Conservation (phyloP, 1,140 invertebrate species). For the Trialeurodes vaporariorum region DNA sequence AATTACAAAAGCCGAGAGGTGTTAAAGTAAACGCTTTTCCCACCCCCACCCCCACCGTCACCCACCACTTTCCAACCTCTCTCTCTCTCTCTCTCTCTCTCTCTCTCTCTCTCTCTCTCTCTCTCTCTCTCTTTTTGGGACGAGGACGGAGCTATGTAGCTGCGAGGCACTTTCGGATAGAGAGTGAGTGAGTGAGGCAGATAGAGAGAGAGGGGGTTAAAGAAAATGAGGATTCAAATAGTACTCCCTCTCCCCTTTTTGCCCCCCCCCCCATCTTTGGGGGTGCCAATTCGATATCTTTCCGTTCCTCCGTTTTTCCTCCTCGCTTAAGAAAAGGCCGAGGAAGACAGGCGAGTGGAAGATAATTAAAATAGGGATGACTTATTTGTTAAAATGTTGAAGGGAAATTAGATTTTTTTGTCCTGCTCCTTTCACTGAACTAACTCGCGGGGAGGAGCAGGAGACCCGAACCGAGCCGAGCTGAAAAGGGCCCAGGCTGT, state of each 20-base stretch:
- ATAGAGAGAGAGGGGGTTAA: background rate
- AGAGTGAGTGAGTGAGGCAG: background rate
- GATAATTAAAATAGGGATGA: background rate
- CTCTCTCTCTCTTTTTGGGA: no score
- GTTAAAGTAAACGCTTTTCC: background rate
- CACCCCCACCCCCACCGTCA: no score
- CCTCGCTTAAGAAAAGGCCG: background rate
- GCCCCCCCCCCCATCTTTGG: background rate
- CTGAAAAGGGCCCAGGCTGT: no score
- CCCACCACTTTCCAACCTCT: no score
- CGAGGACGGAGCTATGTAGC: background rate
- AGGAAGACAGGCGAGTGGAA: background rate
- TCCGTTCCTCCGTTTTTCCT: background rate
- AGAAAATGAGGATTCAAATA: background rate
- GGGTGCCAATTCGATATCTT: background rate
- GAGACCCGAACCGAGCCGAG: no score
- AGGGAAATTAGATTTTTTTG: slow-evolving; percentile 7
- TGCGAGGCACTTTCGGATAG: background rate
- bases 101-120: no score
- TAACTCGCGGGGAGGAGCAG: no score
- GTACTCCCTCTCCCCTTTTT: background rate
- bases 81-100: no score
- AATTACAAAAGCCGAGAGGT: background rate
- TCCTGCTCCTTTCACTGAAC: no score
- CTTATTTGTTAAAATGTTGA: background rate